Percentiles rank a stretch among this genome's conserved stretches.
Conservation (phyloP, 2,888 invertebrate species). For the Scaptomyza parva region DNA sequence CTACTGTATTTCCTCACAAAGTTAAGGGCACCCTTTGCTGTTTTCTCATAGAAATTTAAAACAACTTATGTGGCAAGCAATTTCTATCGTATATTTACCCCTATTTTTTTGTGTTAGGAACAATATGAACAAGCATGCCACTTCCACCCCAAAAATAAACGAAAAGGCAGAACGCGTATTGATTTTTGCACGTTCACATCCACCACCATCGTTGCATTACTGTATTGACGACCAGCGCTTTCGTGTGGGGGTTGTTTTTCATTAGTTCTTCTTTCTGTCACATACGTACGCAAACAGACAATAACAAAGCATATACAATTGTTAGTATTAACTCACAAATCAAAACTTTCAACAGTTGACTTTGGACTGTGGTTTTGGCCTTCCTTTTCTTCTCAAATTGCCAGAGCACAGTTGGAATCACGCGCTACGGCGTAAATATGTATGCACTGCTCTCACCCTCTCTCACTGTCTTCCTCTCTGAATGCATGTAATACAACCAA, state of each 20-base stretch:
- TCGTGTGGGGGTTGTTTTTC: slow-evolving; percentile 64
- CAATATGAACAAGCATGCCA: slow-evolving; percentile 21
- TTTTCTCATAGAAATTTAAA: slow-evolving; percentile 76
- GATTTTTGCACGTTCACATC: slow-evolving; percentile 65
- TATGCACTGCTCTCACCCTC: not conserved
- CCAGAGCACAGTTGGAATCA: slow-evolving; percentile 7
- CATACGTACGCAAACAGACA: slow-evolving; percentile 15
- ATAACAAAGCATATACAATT: slow-evolving; percentile 66
- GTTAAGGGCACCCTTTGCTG: slow-evolving; percentile 32
- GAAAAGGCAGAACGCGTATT: slow-evolving; percentile 45
- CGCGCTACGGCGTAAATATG: slow-evolving; percentile 14
- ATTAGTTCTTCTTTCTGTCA: slow-evolving; percentile 61
- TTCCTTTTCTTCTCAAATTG: not conserved
- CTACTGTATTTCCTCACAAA: slow-evolving; percentile 22
- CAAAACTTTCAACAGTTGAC: slow-evolving; percentile 65
- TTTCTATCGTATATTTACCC: slow-evolving; percentile 37
- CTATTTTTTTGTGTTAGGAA: slow-evolving; percentile 12
- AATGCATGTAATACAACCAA: not conserved
- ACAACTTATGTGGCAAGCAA: slow-evolving; percentile 66
- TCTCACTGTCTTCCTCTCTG: not conserved
- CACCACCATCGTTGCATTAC: slow-evolving; percentile 40
- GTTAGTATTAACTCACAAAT: slow-evolving; percentile 26
- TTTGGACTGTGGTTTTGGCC: slow-evolving; percentile 20
- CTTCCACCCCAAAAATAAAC: slow-evolving; percentile 24
- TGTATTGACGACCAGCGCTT: slow-evolving; percentile 1